Base-by-base conservation (phyloP, 2,113 vertebrate species). In the Piliocolobus tephrosceles region DNA sequence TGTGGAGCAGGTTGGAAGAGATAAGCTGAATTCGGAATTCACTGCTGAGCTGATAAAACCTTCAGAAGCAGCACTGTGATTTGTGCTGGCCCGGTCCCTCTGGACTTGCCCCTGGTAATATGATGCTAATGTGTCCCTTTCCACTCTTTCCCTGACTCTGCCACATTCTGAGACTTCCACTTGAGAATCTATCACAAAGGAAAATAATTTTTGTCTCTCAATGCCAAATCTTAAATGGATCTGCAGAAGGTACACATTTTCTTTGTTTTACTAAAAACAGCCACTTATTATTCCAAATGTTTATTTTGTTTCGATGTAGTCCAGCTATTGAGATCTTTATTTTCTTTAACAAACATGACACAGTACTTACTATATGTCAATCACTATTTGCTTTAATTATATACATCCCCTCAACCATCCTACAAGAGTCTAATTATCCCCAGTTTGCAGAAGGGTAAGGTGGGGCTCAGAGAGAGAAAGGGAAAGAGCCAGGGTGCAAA, bases 281-380 rank as follows among this genome's bases (percentile, higher is more conserved):
- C 12, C 45, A 88, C 16, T 52, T 82, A 10, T 83, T 75, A 82
- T 73, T 81, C 43, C 45, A 92, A 79, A 40, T 45, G 72, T 72
- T 81, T 80, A 86, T 70, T 84, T 92, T 75, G 30, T 90, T 90
- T 96, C 64, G 30, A 89, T 75, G 30, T 30, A 79, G 23, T 88
- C 16, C 25, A 61, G 57, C 25, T 82, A 72, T 25, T 13, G 6
- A 83, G 32, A 76, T 66, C 58, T 89, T 91, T 90, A 82, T 86
- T 94, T 88, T 94, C 70, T 88, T 91, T 91, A 84, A 35, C 35
- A 81, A 95, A 68, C 45, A 90, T 13, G 3, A 76, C 32, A 27
- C 1, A 57, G 43, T 38, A 17, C 7, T 90, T 96, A 72, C 52
- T 35, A 58, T 55, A 68, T 10, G 8, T 40, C 40, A 79, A 47